These are phyloP conservation scores for Pseudolaguvia tuberculata DNA, from an alignment of 2,113 vertebrate species.

Conservation along the genomic window DNA sequence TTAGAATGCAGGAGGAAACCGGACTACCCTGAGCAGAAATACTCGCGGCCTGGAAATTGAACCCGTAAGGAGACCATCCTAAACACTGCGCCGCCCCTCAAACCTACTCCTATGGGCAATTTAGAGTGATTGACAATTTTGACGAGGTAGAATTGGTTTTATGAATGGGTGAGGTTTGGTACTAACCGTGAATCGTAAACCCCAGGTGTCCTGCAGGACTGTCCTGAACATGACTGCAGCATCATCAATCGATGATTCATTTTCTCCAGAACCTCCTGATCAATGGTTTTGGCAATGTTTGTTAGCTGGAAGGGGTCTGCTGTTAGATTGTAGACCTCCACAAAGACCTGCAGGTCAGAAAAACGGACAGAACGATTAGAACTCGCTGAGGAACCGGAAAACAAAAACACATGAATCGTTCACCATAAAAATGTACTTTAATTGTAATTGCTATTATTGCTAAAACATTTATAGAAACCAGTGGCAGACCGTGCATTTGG, in stretches of 20 bases:
- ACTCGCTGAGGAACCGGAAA: background rate
- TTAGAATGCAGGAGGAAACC: too few relatives aligned
- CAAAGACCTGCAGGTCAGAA: slow-evolving; percentile 77
- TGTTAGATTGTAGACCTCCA: slow-evolving; percentile 95
- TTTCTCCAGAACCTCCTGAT: slow-evolving; percentile 92
- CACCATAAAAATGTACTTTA: too few relatives aligned
- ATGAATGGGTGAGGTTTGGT: background rate
- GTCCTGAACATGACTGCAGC: slow-evolving; percentile 88
- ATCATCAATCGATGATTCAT: slow-evolving; percentile 99
- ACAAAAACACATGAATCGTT: background rate
- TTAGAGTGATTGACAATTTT: too few relatives aligned
- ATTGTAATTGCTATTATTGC: too few relatives aligned
- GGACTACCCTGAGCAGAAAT: too few relatives aligned
- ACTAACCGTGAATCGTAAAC: slow-evolving; percentile 77
- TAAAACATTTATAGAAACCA: too few relatives aligned
- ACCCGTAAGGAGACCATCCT: too few relatives aligned
- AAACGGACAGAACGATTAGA: background rate
- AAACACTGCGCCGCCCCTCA: too few relatives aligned
- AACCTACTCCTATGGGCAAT: too few relatives aligned
- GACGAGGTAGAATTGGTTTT: background rate
- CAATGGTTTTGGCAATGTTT: slow-evolving; percentile 91
- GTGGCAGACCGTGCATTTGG: too few relatives aligned
- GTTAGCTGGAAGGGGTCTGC: slow-evolving; percentile 89
- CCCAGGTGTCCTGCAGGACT: slow-evolving; percentile 83
- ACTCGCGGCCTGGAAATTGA: too few relatives aligned